Evolutionary conservation across 2,113 vertebrate species (phyloP).

Genomic region (Platysteira castanea): DNA sequence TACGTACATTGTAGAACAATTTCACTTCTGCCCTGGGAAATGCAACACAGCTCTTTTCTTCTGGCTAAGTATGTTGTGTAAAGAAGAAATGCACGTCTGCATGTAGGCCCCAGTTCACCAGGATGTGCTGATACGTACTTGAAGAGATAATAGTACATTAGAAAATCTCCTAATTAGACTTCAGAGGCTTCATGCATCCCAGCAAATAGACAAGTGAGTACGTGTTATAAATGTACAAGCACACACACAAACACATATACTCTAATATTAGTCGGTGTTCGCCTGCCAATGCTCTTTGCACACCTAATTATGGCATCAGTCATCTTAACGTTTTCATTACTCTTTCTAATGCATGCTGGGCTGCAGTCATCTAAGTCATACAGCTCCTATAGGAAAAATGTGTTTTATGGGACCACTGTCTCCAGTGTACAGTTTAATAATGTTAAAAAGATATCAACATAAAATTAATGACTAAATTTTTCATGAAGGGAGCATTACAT

Average conservation of each 20-base stretch:
- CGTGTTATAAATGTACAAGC: not conserved
- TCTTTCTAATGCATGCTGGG: not conserved
- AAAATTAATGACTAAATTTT: constrained; percentile 54
- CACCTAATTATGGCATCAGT: constrained; percentile 43
- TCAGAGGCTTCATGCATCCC: not conserved
- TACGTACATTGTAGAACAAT: not conserved
- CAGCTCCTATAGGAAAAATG: constrained; percentile 1
- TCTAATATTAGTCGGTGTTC: not conserved
- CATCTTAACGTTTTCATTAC: constrained; percentile 46
- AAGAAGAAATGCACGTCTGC: not conserved
- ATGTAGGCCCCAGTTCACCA: not conserved
- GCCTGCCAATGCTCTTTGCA: not conserved
- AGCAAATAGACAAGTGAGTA: not conserved
- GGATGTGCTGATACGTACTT: not conserved
- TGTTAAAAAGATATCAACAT: constrained; percentile 50
- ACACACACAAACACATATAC: not conserved
- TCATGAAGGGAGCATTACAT: constrained; percentile 24
- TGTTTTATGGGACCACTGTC: constrained; percentile 20
- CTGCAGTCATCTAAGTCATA: constrained; percentile 5
- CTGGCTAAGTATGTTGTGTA: not conserved
- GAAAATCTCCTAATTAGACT: not conserved
- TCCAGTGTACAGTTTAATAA: constrained; percentile 34
- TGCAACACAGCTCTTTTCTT: not conserved
- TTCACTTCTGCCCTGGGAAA: not conserved
- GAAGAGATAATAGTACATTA: not conserved